phyloP scores from a whole-genome alignment of 1,140 invertebrate genomes.

The Ganaspis sp. region DNA sequence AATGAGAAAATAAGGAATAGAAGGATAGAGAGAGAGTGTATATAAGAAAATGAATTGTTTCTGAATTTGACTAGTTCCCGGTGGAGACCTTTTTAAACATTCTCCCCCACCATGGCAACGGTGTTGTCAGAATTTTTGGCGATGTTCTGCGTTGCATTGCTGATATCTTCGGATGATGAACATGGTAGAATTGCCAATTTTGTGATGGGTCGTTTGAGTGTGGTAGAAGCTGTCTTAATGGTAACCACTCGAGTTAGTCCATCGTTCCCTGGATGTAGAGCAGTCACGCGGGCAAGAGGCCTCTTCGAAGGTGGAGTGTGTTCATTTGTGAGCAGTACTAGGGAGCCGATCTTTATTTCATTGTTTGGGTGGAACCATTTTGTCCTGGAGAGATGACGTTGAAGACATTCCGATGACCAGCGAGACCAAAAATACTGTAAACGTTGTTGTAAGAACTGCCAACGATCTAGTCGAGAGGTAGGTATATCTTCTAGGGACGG shows the following conservation, averaged over 20 bases:
- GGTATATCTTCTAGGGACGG: neutral
- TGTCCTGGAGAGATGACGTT: constrained; percentile 17
- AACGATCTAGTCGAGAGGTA: too few relatives aligned
- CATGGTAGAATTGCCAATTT: constrained; percentile 24
- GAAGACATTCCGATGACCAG: constrained; percentile 37
- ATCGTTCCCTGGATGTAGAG: neutral
- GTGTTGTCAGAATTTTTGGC: too few relatives aligned
- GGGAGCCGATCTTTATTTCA: constrained; percentile 32
- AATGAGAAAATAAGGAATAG: too few relatives aligned
- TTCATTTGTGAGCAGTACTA: constrained; percentile 52
- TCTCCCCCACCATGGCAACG: too few relatives aligned
- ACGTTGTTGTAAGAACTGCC: too few relatives aligned
- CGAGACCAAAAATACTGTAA: too few relatives aligned
- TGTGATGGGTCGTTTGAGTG: constrained; percentile 18
- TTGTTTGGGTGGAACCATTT: constrained; percentile 42
- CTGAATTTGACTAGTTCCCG: too few relatives aligned
- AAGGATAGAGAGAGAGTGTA: too few relatives aligned
- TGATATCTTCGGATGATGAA: too few relatives aligned
- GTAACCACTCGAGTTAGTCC: constrained; percentile 26
- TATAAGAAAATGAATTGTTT: too few relatives aligned
- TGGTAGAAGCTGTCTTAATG: neutral
- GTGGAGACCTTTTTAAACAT: too few relatives aligned
- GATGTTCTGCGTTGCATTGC: too few relatives aligned
- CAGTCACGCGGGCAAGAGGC: constrained; percentile 37
- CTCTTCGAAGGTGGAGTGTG: constrained; percentile 39